These are phyloP conservation scores for Cydia strobilella DNA, from an alignment of 1,140 invertebrate genomes.

Conservation along the genomic window DNA sequence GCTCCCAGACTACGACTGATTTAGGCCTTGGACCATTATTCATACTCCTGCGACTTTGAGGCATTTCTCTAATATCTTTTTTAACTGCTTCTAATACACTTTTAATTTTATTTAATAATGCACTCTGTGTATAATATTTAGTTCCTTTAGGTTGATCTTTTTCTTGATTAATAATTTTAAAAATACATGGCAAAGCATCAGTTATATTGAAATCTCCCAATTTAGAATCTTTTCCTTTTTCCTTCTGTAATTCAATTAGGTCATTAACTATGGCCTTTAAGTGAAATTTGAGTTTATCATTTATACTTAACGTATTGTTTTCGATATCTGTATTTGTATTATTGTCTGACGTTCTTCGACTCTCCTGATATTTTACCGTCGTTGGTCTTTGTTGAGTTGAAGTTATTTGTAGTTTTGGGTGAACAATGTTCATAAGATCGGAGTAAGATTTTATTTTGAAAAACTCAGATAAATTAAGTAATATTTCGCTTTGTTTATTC, in stretches of 20 bases:
- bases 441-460: conserved; percentile 64
- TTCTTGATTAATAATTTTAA: conserved; percentile 56
- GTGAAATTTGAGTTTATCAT: conserved; percentile 64
- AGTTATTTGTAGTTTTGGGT: conserved; percentile 39
- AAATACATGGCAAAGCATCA: conserved; percentile 64
- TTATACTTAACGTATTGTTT: conserved; percentile 39
- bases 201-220: conserved; percentile 51
- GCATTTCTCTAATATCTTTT: conserved; percentile 44
- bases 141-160: conserved; percentile 36
- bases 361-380: not conserved
- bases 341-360: conserved; percentile 10
- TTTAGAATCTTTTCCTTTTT: conserved; percentile 42
- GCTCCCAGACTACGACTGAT: conserved; percentile 62
- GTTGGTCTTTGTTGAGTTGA: conserved; percentile 23
- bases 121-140: conserved; percentile 26
- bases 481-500: conserved; percentile 55
- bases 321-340: conserved; percentile 31
- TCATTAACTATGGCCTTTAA: conserved; percentile 63
- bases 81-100: conserved; percentile 56
- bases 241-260: conserved; percentile 59
- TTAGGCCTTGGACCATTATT: conserved; percentile 44
- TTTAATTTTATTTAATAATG: conserved; percentile 52
- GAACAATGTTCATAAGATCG: conserved; percentile 54
- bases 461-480: conserved; percentile 67
- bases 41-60: conserved; percentile 45